Percentiles rank a stretch among this genome's conserved stretches.
These are phyloP conservation scores for Siniperca obscura DNA, from an alignment of 2,797 vertebrate species.

Conservation along the genomic window DNA sequence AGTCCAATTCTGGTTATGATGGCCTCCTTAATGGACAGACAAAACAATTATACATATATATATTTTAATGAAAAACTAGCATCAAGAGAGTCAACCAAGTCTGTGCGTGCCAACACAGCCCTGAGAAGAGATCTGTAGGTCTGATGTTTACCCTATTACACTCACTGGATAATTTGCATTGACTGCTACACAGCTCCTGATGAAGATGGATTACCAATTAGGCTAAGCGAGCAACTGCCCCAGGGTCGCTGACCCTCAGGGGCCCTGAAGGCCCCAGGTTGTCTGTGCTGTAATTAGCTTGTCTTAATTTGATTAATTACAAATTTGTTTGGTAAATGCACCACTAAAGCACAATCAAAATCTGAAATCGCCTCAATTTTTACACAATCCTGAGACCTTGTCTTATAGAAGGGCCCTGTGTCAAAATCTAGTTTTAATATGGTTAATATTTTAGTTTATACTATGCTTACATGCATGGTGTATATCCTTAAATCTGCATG, in stretches of 20 bases:
- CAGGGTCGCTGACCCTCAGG: neutral
- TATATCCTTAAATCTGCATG: neutral
- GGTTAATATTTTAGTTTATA: neutral
- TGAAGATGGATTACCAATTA: neutral
- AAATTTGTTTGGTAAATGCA: neutral
- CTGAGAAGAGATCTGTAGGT: neutral
- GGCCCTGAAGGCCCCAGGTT: neutral
- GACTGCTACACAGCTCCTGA: neutral
- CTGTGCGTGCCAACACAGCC: too few relatives aligned
- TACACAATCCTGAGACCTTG: neutral
- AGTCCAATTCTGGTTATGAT: neutral
- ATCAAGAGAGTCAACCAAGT: neutral
- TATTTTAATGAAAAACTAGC: neutral
- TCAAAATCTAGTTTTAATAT: neutral
- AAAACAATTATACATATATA: neutral
- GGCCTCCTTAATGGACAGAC: neutral
- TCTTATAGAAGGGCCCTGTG: neutral
- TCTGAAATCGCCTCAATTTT: neutral
- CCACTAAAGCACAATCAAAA: neutral
- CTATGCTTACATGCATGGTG: neutral
- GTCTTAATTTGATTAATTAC: neutral
- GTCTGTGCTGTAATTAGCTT: neutral
- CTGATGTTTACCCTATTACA: neutral
- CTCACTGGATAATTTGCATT: neutral
- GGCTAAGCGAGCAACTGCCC: neutral